Conservation (phyloP, 2,888 invertebrate species). For the Sesia apiformis region DNA sequence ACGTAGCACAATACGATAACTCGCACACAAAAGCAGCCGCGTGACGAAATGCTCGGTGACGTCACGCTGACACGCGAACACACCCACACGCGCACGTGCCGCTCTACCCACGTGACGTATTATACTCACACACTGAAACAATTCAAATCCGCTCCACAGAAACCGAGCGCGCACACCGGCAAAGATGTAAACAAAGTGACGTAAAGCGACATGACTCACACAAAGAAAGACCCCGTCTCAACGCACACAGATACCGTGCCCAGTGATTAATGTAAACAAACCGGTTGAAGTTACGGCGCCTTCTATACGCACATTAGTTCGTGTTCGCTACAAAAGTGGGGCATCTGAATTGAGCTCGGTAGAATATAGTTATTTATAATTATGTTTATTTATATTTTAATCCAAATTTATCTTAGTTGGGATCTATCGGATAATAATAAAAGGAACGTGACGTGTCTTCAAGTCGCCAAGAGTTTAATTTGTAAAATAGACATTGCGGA, state of each 20-base stretch:
- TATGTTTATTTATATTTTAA: not conserved
- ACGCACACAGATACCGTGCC: constrained; percentile 34
- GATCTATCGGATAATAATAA: too few species aligned
- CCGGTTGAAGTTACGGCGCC: constrained; percentile 38
- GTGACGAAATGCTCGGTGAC: constrained; percentile 54
- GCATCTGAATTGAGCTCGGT: constrained; percentile 45
- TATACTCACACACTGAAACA: constrained; percentile 6
- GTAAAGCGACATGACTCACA: constrained; percentile 57
- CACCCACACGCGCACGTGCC: constrained; percentile 60
- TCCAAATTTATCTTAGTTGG: too few species aligned
- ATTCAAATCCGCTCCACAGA: constrained; percentile 15
- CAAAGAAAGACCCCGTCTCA: constrained; percentile 22
- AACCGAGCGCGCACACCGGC: constrained; percentile 19
- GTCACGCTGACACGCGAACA: constrained; percentile 65
- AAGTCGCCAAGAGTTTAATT: too few species aligned
- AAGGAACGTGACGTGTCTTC: too few species aligned
- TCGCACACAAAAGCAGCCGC: constrained; percentile 19
- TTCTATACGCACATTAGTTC: constrained; percentile 25
- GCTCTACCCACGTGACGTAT: constrained; percentile 45
- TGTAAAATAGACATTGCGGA: too few species aligned
- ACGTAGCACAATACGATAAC: constrained; percentile 7
- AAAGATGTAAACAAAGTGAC: constrained; percentile 67
- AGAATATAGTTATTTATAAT: not conserved
- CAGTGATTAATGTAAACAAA: constrained; percentile 68
- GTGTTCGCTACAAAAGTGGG: constrained; percentile 41